Conservation (phyloP, 1,140 invertebrate genomes). For the Drosophila aff. region DNA sequence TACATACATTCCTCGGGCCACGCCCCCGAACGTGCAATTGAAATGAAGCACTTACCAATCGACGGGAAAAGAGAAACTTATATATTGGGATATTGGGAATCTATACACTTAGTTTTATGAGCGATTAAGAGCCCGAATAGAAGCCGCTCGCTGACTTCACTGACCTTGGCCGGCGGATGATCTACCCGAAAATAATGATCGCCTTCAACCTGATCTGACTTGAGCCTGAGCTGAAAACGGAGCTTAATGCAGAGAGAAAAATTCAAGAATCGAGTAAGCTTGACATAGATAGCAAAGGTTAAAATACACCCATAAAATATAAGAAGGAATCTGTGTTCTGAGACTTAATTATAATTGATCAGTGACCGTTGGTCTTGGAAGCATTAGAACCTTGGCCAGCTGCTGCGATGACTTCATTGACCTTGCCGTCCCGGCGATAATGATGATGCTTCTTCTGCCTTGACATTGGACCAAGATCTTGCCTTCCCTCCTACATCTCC, state of each 20-base stretch:
- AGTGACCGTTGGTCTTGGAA: constrained; percentile 1
- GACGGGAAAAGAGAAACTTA: constrained; percentile 45
- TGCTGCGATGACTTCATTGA: constrained; percentile 71
- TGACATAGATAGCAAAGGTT: constrained; percentile 14
- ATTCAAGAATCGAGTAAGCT: not conserved
- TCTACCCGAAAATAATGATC: constrained; percentile 31
- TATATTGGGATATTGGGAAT: not conserved
- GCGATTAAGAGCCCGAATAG: constrained; percentile 32
- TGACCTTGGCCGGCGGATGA: constrained; percentile 34
- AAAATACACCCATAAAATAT: not conserved
- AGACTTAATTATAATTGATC: constrained; percentile 15
- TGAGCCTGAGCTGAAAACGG: constrained; percentile 14
- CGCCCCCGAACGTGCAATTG: constrained; percentile 67
- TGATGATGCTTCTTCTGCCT: constrained; percentile 40
- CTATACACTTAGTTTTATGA: constrained; percentile 13
- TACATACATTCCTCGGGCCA: constrained; percentile 18
- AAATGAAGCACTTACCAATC: constrained; percentile 70
- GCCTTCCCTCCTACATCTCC: not conserved
- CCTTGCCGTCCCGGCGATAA: constrained; percentile 42
- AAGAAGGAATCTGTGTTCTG: not conserved
- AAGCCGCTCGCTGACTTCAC: constrained; percentile 37
- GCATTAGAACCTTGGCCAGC: constrained; percentile 23
- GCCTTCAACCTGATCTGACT: constrained; percentile 47
- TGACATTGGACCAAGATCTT: constrained; percentile 54
- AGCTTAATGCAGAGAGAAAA: constrained; percentile 4